phyloP scores from a whole-genome alignment of 2,113 vertebrate species.

The Gasterosteus aculeatus region DNA sequence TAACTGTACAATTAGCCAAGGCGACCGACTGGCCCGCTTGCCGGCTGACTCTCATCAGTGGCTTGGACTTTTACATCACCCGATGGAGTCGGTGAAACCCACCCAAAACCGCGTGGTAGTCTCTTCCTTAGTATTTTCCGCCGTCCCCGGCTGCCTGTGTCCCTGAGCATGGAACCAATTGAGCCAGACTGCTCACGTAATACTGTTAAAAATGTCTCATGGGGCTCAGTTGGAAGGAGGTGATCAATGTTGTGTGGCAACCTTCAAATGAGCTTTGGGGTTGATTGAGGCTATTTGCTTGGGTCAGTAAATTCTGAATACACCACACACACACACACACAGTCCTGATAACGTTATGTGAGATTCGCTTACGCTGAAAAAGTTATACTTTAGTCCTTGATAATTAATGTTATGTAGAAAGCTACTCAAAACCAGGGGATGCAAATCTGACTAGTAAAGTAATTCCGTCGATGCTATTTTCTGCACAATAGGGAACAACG shows the following conservation, averaged over 20 bases:
- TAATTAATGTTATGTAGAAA: background rate
- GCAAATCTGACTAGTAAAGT: background rate
- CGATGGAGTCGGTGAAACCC: background rate
- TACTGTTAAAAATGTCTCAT: background rate
- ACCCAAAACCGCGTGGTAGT: background rate
- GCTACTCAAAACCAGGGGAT: background rate
- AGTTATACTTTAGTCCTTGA: background rate
- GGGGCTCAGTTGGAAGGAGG: background rate
- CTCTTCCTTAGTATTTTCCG: background rate
- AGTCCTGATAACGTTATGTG: background rate
- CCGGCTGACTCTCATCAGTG: constrained; percentile 19
- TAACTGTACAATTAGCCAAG: constrained; percentile 31
- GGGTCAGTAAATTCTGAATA: background rate
- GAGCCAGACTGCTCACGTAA: background rate
- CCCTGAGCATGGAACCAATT: background rate
- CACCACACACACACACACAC: background rate
- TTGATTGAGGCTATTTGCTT: constrained; percentile 8
- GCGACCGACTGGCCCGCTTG: constrained; percentile 41
- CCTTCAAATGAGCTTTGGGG: background rate
- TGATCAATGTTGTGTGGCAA: background rate
- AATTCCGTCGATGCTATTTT: background rate
- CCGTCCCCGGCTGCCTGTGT: background rate
- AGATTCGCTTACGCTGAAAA: background rate
- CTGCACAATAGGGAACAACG: background rate
- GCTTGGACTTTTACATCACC: background rate